phyloP scores from a whole-genome alignment of 2,797 vertebrate genomes.

The Crenuchus spilurus region DNA sequence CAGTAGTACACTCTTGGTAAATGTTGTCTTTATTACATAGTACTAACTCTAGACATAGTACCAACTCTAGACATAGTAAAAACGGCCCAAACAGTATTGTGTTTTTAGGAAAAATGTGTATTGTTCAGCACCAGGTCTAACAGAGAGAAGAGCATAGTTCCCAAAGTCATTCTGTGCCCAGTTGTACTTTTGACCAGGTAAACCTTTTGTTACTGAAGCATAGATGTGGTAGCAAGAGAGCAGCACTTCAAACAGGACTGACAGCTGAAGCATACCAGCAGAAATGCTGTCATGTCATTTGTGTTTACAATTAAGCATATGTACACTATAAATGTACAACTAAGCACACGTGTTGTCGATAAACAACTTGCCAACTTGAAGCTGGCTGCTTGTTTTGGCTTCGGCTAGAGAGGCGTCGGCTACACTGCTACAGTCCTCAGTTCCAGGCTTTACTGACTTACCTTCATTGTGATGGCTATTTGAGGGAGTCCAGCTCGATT shows the following conservation, averaged over 20 bases:
- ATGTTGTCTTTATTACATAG: not conserved
- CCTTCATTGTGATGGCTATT: constrained; percentile 93
- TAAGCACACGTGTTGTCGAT: constrained; percentile 37
- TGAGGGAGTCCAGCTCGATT: constrained; percentile 92
- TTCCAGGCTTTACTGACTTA: constrained; percentile 70
- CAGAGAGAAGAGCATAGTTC: not conserved
- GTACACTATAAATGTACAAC: not conserved
- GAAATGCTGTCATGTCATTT: not conserved
- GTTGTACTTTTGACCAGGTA: not conserved
- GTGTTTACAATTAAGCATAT: not conserved
- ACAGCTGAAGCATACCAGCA: not conserved
- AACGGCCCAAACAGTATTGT: too few species aligned
- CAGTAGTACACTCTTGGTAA: not conserved
- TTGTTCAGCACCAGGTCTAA: too few species aligned
- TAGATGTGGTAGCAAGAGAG: not conserved
- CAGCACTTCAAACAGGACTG: not conserved
- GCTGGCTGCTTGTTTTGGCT: constrained; percentile 30
- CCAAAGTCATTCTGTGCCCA: not conserved
- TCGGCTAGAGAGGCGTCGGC: constrained; percentile 60
- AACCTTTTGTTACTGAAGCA: constrained; percentile 18
- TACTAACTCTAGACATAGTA: too few species aligned
- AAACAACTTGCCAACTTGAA: constrained; percentile 31
- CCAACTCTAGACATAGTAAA: too few species aligned
- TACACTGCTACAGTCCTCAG: constrained; percentile 45
- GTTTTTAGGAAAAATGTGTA: too few species aligned